Percentiles rank a stretch among this genome's conserved stretches.
phyloP scores from a whole-genome alignment of 1,140 invertebrate species.

The Parapsyche elsis region DNA sequence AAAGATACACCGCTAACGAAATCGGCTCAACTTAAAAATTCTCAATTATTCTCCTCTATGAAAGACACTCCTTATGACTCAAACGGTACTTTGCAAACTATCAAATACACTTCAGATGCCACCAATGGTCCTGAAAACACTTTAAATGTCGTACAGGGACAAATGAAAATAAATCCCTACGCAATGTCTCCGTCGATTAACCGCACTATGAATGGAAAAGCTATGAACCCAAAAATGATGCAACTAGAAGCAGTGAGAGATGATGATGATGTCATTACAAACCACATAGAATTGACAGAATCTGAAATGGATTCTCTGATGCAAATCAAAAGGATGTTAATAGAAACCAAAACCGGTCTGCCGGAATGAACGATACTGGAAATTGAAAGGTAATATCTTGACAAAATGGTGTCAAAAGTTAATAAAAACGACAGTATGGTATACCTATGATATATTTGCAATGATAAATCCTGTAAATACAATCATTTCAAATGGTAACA shows the following conservation, averaged over 20 bases:
- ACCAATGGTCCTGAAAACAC: slow-evolving; percentile 63
- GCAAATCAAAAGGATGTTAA: slow-evolving; percentile 53
- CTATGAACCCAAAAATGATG: slow-evolving; percentile 48
- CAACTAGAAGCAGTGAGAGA: slow-evolving; percentile 17
- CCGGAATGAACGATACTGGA: slow-evolving; percentile 37
- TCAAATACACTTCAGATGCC: slow-evolving; percentile 48
- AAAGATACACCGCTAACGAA: not conserved
- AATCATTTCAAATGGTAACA: too few species aligned
- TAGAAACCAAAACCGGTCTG: slow-evolving; percentile 52
- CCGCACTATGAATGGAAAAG: slow-evolving; percentile 38
- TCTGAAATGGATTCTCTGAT: slow-evolving; percentile 44
- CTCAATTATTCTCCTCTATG: slow-evolving; percentile 62
- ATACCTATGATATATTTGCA: too few species aligned
- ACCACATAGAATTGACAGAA: slow-evolving; percentile 34
- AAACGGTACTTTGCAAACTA: slow-evolving; percentile 55
- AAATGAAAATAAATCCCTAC: slow-evolving; percentile 66
- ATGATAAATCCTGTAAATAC: too few species aligned
- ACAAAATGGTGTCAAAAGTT: too few species aligned
- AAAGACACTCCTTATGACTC: slow-evolving; percentile 70
- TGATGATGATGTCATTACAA: slow-evolving; percentile 20
- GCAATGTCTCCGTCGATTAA: slow-evolving; percentile 42
- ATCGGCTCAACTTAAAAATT: not conserved
- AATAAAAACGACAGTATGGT: too few species aligned
- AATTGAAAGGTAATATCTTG: too few species aligned
- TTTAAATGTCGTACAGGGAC: slow-evolving; percentile 67